phyloP scores from a whole-genome alignment of 2,113 vertebrate species.

The Candoia aspera region DNA sequence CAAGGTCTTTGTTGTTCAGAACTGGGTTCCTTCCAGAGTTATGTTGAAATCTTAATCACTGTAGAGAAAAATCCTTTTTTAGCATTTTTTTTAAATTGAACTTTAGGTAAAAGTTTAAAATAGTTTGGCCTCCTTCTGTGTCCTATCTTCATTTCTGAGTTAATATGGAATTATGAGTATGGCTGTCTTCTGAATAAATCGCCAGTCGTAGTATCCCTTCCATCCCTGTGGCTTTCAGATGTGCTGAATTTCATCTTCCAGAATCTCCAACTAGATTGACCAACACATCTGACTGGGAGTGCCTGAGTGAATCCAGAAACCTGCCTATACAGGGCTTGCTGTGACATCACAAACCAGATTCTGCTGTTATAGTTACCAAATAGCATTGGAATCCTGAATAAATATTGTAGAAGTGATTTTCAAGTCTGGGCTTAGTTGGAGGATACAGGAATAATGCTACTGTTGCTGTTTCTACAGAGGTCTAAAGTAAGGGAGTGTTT shows the following conservation, averaged over 20 bases:
- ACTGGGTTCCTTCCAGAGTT: conserved; percentile 51
- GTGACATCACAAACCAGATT: conserved; percentile 60
- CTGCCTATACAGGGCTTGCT: conserved; percentile 30
- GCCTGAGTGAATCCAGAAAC: background rate
- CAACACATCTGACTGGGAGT: background rate
- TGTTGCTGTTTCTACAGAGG: background rate
- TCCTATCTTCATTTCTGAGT: background rate
- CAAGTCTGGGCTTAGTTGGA: conserved; percentile 17
- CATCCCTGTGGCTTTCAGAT: background rate
- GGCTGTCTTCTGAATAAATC: background rate
- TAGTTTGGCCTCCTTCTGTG: background rate
- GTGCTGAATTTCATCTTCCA: background rate
- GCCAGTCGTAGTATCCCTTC: background rate
- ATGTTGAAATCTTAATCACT: conserved; percentile 45
- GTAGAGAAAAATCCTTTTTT: conserved; percentile 31
- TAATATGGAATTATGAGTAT: background rate
- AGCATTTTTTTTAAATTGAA: background rate
- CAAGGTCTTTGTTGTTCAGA: conserved; percentile 46
- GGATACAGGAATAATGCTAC: background rate
- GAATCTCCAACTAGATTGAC: background rate
- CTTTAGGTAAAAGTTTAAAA: conserved; percentile 24
- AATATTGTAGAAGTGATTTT: conserved; percentile 22
- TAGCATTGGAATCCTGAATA: conserved; percentile 41
- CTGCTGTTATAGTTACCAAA: conserved; percentile 64
- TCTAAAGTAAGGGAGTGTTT: background rate